These are phyloP conservation scores for Caretta caretta DNA, from an alignment of 2,113 vertebrate species.

Conservation along the genomic window DNA sequence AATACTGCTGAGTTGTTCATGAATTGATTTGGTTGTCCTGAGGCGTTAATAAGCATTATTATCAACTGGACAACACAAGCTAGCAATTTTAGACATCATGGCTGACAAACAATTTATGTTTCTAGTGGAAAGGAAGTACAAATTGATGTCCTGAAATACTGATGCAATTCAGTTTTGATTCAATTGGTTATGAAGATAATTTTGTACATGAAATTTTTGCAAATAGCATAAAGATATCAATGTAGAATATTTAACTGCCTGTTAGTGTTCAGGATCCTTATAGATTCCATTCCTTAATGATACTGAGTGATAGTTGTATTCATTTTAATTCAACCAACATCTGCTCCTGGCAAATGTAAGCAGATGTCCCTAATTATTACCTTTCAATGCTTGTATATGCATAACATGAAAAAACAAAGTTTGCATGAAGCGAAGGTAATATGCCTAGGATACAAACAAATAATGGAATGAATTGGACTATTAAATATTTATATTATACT, in stretches of 20 bases:
- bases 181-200: background rate
- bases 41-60: background rate
- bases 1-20: background rate
- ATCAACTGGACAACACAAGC: background rate
- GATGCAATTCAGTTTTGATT: background rate
- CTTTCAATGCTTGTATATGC: constrained; percentile 46
- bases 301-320: constrained; percentile 54
- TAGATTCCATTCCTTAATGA: constrained; percentile 44
- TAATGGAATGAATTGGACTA: background rate
- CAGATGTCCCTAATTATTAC: constrained; percentile 76
- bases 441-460: background rate
- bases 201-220: background rate
- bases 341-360: constrained; percentile 73
- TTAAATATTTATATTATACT: constrained; percentile 26
- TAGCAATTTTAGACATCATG: background rate
- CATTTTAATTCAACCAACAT: constrained; percentile 76
- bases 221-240: constrained; percentile 27
- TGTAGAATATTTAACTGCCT: constrained; percentile 15
- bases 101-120: background rate
- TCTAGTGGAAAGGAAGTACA: background rate
- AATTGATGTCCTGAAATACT: background rate
- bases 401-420: constrained; percentile 1
- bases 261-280: constrained; percentile 32
- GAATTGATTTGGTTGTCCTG: background rate
- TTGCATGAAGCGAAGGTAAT: constrained; percentile 49